Evolutionary conservation across 2,888 invertebrate species (phyloP).

Genomic region (Hemistola chrysoprasaria): DNA sequence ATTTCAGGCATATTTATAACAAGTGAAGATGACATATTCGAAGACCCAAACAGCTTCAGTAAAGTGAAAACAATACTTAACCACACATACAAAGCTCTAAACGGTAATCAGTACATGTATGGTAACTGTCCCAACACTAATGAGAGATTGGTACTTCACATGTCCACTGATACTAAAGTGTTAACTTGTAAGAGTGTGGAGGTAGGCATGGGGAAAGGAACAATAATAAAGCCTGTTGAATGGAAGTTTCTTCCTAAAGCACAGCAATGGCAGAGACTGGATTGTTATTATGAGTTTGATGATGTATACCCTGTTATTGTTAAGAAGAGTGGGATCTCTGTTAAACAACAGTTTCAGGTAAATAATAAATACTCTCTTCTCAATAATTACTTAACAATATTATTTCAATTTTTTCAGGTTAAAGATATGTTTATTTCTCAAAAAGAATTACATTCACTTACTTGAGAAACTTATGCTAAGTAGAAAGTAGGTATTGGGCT

Average conservation of each 20-base stretch:
- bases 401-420: too few species aligned
- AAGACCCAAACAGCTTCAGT: conserved; percentile 75
- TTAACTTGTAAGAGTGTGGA: conserved; percentile 86
- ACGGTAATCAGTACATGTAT: conserved; percentile 80
- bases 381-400: too few species aligned
- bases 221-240: conserved; percentile 85
- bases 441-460: too few species aligned
- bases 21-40: conserved; percentile 85
- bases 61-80: conserved; percentile 83
- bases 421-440: too few species aligned
- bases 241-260: conserved; percentile 88
- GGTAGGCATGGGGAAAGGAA: conserved; percentile 63
- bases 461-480: too few species aligned
- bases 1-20: conserved; percentile 87
- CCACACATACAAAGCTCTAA: conserved; percentile 80
- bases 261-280: conserved; percentile 89
- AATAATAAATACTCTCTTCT: too few species aligned
- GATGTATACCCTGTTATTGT: conserved; percentile 87
- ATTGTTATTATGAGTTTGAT: conserved; percentile 89
- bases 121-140: conserved; percentile 77
- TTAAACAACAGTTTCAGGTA: conserved; percentile 87
- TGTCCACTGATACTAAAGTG: conserved; percentile 75
- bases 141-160: conserved; percentile 86
- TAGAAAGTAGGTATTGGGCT: too few species aligned
- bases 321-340: conserved; percentile 82